Evolutionary conservation across 1,140 invertebrate species (phyloP).

Genomic region (Orchesella cincta): DNA sequence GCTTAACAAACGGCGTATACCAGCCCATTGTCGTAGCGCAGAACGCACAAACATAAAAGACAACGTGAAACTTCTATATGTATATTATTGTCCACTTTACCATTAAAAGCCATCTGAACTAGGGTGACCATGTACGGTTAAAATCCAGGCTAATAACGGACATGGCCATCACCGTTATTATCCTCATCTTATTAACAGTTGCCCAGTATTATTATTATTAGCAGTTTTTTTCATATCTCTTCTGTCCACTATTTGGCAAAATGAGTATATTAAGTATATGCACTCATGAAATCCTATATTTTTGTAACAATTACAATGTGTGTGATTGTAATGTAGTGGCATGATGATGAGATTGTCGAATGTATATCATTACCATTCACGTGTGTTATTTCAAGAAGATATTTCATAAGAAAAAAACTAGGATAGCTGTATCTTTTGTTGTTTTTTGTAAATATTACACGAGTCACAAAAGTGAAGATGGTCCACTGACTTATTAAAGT

Average conservation of each 20-base stretch:
- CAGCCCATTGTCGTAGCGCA: too few species aligned
- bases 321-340: not conserved
- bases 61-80: too few species aligned
- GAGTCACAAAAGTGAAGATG: not conserved
- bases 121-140: too few species aligned
- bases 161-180: too few species aligned
- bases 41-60: too few species aligned
- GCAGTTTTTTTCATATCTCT: not conserved
- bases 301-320: not conserved
- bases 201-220: slow-evolving; percentile 15
- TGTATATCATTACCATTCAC: not conserved
- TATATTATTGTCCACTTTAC: too few species aligned
- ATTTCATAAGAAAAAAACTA: not conserved
- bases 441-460: not conserved
- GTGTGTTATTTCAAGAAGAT: not conserved
- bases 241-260: not conserved
- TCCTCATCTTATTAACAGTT: slow-evolving; percentile 10
- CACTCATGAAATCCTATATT: not conserved
- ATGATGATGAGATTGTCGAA: not conserved
- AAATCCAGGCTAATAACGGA: too few species aligned
- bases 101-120: too few species aligned
- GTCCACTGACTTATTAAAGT: not conserved
- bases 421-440: not conserved
- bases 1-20: too few species aligned
- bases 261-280: not conserved